Percentiles rank a stretch among this genome's conserved stretches.
phyloP scores from a whole-genome alignment of 2,888 invertebrate genomes.

The Hartigia nigra region DNA sequence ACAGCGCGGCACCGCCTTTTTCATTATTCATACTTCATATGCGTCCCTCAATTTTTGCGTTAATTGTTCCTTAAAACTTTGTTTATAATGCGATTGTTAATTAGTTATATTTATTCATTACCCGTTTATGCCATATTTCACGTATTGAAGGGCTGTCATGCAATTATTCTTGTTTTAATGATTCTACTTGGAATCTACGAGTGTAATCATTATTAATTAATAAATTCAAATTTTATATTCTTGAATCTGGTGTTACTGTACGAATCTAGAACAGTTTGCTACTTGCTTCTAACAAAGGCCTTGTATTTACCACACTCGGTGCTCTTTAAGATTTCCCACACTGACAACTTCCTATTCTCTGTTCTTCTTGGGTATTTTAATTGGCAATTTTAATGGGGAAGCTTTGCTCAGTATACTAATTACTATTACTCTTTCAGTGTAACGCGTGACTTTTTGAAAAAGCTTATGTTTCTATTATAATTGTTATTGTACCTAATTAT shows the following conservation, averaged over 20 bases:
- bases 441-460: neutral
- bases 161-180: neutral
- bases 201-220: neutral
- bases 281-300: neutral
- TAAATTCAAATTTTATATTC: neutral
- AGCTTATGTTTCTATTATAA: neutral
- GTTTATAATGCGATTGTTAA: neutral
- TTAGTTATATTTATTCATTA: neutral
- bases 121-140: neutral
- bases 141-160: neutral
- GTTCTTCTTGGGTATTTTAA: neutral
- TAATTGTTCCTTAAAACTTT: constrained; percentile 6
- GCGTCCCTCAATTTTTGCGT: constrained; percentile 41
- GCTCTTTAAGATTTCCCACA: constrained; percentile 52
- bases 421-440: neutral
- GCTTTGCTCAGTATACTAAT: neutral
- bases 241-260: neutral
- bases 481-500: constrained; percentile 14
- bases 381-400: neutral
- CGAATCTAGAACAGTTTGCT: neutral
- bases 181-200: neutral
- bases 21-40: constrained; percentile 48
- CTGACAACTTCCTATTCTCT: constrained; percentile 40
- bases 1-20: constrained; percentile 60
- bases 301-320: constrained; percentile 29